These are phyloP conservation scores for Muscicapa striata DNA, from an alignment of 2,797 vertebrate species.

Conservation along the genomic window DNA sequence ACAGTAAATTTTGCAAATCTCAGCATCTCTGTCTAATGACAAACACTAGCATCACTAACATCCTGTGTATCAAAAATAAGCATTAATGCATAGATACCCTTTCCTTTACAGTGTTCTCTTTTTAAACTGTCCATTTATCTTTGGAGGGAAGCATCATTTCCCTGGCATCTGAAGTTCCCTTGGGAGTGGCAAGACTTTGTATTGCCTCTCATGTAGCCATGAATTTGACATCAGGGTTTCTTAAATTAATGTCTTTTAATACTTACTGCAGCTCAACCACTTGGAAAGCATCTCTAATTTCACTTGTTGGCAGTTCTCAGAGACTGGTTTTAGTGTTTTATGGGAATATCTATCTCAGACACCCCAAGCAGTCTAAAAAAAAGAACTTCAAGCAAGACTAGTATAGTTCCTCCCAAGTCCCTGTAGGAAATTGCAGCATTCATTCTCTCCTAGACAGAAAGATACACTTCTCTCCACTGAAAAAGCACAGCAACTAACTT, in stretches of 20 bases:
- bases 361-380: background rate
- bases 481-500: background rate
- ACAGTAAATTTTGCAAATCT: background rate
- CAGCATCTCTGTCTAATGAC: background rate
- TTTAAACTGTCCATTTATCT: background rate
- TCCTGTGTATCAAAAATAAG: background rate
- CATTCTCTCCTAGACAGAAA: background rate
- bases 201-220: background rate
- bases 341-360: background rate
- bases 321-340: background rate
- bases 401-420: background rate
- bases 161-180: background rate
- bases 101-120: background rate
- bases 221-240: background rate
- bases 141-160: background rate
- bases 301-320: background rate
- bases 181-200: background rate
- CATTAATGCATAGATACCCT: background rate
- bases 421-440: background rate
- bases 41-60: background rate
- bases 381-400: background rate
- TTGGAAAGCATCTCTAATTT: conserved; percentile 27
- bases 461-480: background rate
- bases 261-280: background rate
- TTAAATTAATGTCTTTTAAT: background rate